Evolutionary conservation across 2,888 invertebrate genomes (phyloP).

Genomic region (Theodoxus fluviatilis): DNA sequence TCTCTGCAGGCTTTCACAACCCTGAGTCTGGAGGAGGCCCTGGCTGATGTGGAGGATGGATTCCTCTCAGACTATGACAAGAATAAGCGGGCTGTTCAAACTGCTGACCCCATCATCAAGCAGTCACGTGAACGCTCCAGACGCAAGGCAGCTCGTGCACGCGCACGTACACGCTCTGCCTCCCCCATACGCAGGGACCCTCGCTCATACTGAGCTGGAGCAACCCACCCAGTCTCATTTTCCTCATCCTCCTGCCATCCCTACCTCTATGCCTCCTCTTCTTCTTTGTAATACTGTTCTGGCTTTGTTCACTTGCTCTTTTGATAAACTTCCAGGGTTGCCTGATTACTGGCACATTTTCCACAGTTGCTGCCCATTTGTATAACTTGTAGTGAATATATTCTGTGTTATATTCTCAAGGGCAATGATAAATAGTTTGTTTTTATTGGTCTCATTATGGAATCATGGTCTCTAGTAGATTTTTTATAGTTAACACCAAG

Average conservation of each 20-base stretch:
- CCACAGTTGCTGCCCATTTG: too few species aligned
- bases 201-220: slow-evolving; percentile 52
- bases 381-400: too few species aligned
- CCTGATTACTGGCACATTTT: not conserved
- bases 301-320: not conserved
- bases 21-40: slow-evolving; percentile 55
- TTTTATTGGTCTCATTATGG: too few species aligned
- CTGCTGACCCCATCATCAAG: too few species aligned
- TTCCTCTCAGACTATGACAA: slow-evolving; percentile 39
- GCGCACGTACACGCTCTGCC: slow-evolving; percentile 50
- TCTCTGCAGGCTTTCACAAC: slow-evolving; percentile 57
- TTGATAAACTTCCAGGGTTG: not conserved
- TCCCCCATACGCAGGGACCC: slow-evolving; percentile 57
- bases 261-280: not conserved
- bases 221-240: not conserved
- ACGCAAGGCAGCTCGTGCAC: slow-evolving; percentile 38
- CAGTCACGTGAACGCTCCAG: slow-evolving; percentile 44
- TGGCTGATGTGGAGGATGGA: slow-evolving; percentile 60
- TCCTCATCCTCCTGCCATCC: not conserved
- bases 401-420: too few species aligned
- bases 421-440: too few species aligned
- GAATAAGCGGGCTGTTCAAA: slow-evolving; percentile 39
- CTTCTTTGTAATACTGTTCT: not conserved
- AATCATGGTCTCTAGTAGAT: too few species aligned
- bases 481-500: too few species aligned